These are phyloP conservation scores for Chironomus riparius DNA, from an alignment of 2,888 invertebrate species.

Conservation along the genomic window DNA sequence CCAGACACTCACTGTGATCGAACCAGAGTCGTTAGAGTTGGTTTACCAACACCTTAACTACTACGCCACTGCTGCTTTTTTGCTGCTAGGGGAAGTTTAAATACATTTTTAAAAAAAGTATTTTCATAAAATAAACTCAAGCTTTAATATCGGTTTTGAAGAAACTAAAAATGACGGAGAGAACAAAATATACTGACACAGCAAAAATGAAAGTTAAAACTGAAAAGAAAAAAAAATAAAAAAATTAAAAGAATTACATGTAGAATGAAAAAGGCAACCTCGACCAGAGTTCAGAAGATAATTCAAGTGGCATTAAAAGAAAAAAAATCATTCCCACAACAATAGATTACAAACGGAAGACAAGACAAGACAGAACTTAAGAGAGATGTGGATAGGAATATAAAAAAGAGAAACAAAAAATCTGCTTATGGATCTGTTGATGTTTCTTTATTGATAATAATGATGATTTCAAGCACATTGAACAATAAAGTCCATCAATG, in stretches of 20 bases:
- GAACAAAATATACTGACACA: not conserved
- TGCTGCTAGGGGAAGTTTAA: too few relatives aligned
- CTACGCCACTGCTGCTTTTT: too few relatives aligned
- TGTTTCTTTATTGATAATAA: constrained; percentile 23
- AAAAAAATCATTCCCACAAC: constrained; percentile 19
- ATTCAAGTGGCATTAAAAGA: constrained; percentile 21
- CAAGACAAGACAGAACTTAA: constrained; percentile 5
- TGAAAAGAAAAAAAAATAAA: not conserved
- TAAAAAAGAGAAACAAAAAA: not conserved
- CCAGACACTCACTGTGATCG: too few relatives aligned
- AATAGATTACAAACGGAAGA: constrained; percentile 21
- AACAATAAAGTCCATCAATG: constrained; percentile 16
- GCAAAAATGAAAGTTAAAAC: not conserved
- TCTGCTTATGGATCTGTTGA: constrained; percentile 7
- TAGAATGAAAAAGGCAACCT: not conserved
- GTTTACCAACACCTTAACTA: too few relatives aligned
- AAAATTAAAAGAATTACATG: not conserved
- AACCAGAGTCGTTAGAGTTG: too few relatives aligned
- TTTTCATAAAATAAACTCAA: not conserved
- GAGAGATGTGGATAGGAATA: not conserved
- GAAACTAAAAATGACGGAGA: not conserved
- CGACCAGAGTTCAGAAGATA: not conserved
- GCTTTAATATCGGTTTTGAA: not conserved
- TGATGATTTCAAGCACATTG: constrained; percentile 15
- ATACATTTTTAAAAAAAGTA: too few relatives aligned